Conservation (phyloP, 2,113 vertebrate species). For the Mystacornis crossleyi region DNA sequence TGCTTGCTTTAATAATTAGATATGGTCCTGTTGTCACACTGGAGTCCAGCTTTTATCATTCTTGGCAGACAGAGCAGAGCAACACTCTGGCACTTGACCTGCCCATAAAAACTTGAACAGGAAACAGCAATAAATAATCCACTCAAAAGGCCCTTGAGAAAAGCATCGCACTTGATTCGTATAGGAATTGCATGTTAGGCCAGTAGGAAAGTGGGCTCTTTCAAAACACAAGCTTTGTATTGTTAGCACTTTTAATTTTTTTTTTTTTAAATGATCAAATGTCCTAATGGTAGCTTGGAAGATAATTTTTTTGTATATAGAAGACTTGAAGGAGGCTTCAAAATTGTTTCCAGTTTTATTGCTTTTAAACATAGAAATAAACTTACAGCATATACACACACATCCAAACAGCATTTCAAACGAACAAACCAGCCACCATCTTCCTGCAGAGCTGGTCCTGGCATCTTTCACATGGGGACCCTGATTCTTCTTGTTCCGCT, state of each 20-base stretch:
- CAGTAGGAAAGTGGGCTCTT: not conserved
- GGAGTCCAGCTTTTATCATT: slow-evolving; percentile 51
- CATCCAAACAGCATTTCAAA: not conserved
- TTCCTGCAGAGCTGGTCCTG: not conserved
- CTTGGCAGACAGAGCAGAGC: slow-evolving; percentile 38
- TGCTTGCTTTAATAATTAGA: slow-evolving; percentile 55
- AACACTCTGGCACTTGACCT: slow-evolving; percentile 61
- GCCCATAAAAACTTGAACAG: slow-evolving; percentile 62
- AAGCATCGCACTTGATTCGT: slow-evolving; percentile 30
- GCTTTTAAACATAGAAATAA: not conserved
- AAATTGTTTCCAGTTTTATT: not conserved
- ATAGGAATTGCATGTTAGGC: not conserved
- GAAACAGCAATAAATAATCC: slow-evolving; percentile 62
- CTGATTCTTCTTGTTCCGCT: not conserved
- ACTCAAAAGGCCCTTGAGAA: slow-evolving; percentile 58
- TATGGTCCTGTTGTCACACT: slow-evolving; percentile 27
- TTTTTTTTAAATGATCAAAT: not conserved
- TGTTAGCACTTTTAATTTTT: not conserved
- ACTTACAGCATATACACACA: not conserved
- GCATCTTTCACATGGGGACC: not conserved
- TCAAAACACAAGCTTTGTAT: not conserved
- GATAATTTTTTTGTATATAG: not conserved
- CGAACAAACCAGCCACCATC: not conserved
- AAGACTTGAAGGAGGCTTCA: not conserved
- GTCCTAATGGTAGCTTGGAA: not conserved